Percentiles rank a stretch among this genome's conserved stretches.
Evolutionary conservation across 2,113 vertebrate species (phyloP).

Genomic region (Bubo blakistoni): DNA sequence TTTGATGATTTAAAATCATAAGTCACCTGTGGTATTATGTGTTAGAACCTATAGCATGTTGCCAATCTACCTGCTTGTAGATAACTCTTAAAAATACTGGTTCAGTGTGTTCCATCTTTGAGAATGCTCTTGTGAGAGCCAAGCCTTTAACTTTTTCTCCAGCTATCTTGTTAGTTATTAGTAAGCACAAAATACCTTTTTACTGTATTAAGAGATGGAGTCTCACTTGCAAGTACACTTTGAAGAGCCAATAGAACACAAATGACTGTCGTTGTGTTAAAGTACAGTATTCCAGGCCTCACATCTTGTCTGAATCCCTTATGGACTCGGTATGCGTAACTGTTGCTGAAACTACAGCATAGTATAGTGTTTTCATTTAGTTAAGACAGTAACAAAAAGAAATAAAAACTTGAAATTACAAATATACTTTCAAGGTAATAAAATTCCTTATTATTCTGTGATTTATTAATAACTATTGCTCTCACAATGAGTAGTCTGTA

Average conservation of each 20-base stretch:
- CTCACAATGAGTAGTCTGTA: conserved; percentile 53
- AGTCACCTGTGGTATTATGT: background rate
- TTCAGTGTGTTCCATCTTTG: background rate
- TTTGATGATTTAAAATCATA: background rate
- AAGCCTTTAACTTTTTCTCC: background rate
- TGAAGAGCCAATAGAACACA: background rate
- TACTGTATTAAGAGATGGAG: background rate
- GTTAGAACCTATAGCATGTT: background rate
- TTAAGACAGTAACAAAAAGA: background rate
- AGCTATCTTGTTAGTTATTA: background rate
- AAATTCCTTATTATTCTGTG: conserved; percentile 47
- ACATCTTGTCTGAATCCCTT: background rate
- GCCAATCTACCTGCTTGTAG: background rate
- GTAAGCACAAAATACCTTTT: background rate
- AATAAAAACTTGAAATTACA: conserved; percentile 10
- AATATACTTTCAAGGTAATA: conserved; percentile 6
- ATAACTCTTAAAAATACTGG: background rate
- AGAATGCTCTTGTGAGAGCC: background rate
- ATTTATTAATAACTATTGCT: conserved; percentile 55
- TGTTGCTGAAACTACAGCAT: background rate
- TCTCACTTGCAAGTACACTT: background rate
- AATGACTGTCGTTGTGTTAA: background rate
- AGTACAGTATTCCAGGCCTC: background rate
- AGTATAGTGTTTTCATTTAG: background rate
- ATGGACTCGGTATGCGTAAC: background rate